These are phyloP conservation scores for Agrypnus murinus DNA, from an alignment of 2,888 invertebrate genomes.

Conservation along the genomic window DNA sequence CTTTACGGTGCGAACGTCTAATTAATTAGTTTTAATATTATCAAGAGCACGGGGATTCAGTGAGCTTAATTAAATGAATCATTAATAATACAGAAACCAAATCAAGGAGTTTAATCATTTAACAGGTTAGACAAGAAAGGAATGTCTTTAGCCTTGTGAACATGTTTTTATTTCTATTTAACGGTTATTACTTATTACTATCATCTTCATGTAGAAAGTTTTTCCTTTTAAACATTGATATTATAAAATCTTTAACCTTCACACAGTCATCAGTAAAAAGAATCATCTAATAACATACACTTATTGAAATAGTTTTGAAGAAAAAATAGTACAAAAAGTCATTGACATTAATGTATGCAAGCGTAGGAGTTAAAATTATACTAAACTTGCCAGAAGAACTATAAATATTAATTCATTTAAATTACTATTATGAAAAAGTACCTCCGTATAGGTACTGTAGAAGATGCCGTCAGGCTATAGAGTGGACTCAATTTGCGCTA, in stretches of 20 bases:
- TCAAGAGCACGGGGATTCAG: no score
- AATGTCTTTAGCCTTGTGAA: constrained; percentile 1
- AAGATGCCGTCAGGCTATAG: constrained; percentile 1
- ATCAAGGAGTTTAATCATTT: no score
- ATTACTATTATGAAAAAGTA: background rate
- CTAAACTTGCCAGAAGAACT: background rate
- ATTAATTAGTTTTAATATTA: no score
- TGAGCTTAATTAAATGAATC: no score
- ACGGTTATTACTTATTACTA: background rate
- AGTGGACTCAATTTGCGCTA: constrained; percentile 18
- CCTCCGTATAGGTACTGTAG: background rate
- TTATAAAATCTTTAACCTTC: background rate
- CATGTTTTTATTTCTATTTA: background rate
- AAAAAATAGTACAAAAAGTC: constrained; percentile 34
- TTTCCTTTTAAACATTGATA: background rate
- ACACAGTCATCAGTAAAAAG: no score
- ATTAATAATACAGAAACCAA: no score
- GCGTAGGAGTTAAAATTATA: constrained; percentile 28
- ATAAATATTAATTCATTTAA: constrained; percentile 25
- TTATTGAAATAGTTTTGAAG: no score
- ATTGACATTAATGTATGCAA: constrained; percentile 31
- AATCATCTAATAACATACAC: no score
- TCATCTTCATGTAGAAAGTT: constrained; percentile 3
- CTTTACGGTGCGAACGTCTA: no score
- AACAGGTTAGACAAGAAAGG: no score